Evolutionary conservation across 1,140 invertebrate genomes (phyloP).

Genomic region (Drosophila eugracilis): DNA sequence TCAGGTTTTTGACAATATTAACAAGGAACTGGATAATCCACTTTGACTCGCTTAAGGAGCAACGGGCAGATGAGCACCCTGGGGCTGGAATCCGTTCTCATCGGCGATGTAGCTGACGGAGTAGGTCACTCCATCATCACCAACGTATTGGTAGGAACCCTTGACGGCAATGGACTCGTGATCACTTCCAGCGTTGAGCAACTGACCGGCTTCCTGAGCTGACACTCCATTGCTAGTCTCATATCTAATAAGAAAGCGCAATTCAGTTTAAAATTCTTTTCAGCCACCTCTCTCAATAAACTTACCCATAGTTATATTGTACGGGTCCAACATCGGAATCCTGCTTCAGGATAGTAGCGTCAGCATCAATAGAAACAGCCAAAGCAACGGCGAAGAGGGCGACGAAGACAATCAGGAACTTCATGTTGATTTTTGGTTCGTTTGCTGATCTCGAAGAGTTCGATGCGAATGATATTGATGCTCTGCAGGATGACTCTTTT

Average conservation of each 20-base stretch:
- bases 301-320: slow-evolving; percentile 47
- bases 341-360: not conserved
- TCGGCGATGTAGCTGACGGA: slow-evolving; percentile 85
- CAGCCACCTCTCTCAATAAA: not conserved
- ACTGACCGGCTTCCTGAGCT: slow-evolving; percentile 20
- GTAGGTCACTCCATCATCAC: slow-evolving; percentile 16
- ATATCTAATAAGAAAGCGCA: slow-evolving; percentile 7
- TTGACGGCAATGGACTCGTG: slow-evolving; percentile 85
- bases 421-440: slow-evolving; percentile 49
- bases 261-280: not conserved
- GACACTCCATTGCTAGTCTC: slow-evolving; percentile 53
- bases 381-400: slow-evolving; percentile 68
- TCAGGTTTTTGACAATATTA: slow-evolving; percentile 14
- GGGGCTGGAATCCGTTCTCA: slow-evolving; percentile 90
- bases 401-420: slow-evolving; percentile 69
- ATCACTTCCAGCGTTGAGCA: slow-evolving; percentile 60
- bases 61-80: slow-evolving; percentile 88
- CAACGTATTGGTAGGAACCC: slow-evolving; percentile 78
- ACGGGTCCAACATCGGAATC: slow-evolving; percentile 37
- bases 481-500: slow-evolving; percentile 9
- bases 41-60: slow-evolving; percentile 40
- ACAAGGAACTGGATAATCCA: slow-evolving; percentile 15
- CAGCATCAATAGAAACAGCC: not conserved
- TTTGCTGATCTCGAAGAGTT: slow-evolving; percentile 31
- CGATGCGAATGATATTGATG: slow-evolving; percentile 21